Base-by-base conservation (phyloP, 1,140 invertebrate genomes). In the Lysiphlebus fabarum region DNA sequence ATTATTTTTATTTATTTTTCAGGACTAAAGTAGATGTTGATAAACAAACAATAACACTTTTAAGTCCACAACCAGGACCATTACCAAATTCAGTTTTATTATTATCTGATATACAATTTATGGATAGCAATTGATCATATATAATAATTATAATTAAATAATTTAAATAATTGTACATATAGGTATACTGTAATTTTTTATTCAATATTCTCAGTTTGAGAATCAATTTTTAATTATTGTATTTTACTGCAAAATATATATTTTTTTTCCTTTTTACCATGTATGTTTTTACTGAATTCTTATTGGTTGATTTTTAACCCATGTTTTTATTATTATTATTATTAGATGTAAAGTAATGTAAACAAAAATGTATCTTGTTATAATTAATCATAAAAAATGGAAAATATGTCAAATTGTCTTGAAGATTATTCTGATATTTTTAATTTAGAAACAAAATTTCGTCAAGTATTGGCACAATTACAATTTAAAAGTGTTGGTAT, bases 11-110 rank as follows among this genome's bases (percentile, higher is more conserved):
- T n/a, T 42, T 51, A 42, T 63, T 58, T 50, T 61, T 62, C 81
- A 96, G 94, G 0, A 95, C 94, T 6, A 90, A 90, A 61, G 90
- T 97, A 33, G 93, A 98, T 73, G 85, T 87, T 65, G 93, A 96
- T 45, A 84, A 90, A 58, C 90, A 95, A 76, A 86, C 83, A 1
- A 81, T 97, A 47, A 97, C 93, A 51, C 84, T 98, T 5, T 80
- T 99, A 8, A 96, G 93, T 2, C 95, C 95, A 7, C 92, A 96
- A 74, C 93, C 94, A 12, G 84, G 92, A 61, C 95, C 94, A 12
- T 73, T 98, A 42, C 95, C 94, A 11, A 91, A 90, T 74, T 88
- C 89, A 1, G 76, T 93, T 51, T 75, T 93, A 12, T 72, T 93
- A 37, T 73, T 93, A 34, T 93, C 91, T 0, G 91, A 94, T 63